Conservation (phyloP, 2,888 invertebrate genomes). For the Lycocerus yunnanus region DNA sequence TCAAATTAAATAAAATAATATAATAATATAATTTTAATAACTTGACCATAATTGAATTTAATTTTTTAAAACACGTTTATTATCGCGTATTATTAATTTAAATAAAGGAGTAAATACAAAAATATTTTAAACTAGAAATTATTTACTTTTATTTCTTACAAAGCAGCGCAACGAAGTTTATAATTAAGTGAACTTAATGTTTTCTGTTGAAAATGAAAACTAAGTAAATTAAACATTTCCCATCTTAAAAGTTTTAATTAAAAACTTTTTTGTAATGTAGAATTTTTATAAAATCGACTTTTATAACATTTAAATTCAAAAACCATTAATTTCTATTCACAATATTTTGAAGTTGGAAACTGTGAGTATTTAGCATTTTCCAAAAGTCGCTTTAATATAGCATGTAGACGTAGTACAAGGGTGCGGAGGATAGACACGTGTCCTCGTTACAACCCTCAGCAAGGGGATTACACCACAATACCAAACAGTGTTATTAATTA, state of each 20-base stretch:
- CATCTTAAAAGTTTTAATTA: background rate
- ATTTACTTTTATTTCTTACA: too few species aligned
- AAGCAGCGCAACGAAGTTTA: background rate
- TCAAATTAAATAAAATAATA: too few species aligned
- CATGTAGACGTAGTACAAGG: constrained; percentile 23
- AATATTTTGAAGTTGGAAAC: background rate
- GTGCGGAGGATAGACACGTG: constrained; percentile 43
- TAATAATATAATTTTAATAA: too few species aligned
- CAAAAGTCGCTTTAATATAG: constrained; percentile 3
- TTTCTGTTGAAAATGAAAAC: background rate
- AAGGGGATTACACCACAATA: constrained; percentile 44
- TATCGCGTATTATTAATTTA: too few species aligned
- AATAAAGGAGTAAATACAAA: too few species aligned
- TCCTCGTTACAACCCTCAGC: constrained; percentile 44
- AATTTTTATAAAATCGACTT: background rate
- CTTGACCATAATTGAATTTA: too few species aligned
- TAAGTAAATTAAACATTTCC: background rate
- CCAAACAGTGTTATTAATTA: constrained; percentile 48
- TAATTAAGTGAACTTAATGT: background rate
- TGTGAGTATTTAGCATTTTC: background rate
- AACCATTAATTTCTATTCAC: too few species aligned
- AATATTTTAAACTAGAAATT: too few species aligned
- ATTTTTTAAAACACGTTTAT: too few species aligned
- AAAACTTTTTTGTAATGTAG: background rate
- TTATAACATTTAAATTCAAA: too few species aligned